Base-by-base conservation (phyloP, 92 coral and sea anemone genomes). In the Montipora capitata region DNA sequence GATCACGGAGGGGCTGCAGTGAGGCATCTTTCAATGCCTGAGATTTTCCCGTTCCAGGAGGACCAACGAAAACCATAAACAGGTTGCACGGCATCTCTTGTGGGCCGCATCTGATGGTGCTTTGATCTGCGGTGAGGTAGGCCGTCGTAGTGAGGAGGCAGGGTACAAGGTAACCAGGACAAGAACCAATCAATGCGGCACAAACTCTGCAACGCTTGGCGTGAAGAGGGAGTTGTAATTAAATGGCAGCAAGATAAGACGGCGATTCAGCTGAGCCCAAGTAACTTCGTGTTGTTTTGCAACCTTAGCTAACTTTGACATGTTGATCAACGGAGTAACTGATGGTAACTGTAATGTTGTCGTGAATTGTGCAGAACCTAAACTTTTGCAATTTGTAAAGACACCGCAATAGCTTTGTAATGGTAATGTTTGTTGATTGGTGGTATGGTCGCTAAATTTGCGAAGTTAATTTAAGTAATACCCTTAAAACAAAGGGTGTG, bases 21-120 rank as follows among this genome's bases (percentile, higher is more conserved):
- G 90, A 40, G 0, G 81, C 85, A 15, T 91, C 86, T 48, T 86
- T 91, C 64, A 86, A 56, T 0, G 77, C 91, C 16, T 86, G 94
- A 12, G 88, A 86, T 73, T 80, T 91, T 5, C 94, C 91, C 40
- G 88, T 91, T 7, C 85, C 76, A 7, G 89, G 91, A 14, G 88
- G 94, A 14, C 91, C 83, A 39, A 54, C 68, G 8, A 77, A 77
- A 3, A 20, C 68, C 45, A 77, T 77, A 17, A 16, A 61, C 3
- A 61, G 81, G 67, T 77, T 77, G 44, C 10, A 16, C 11, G 81
- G 70, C 75, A 48, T 52, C 38, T 62, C 82, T 68, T 77, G 73
- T 9, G 88, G 11, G 11, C 84, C 81, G 74, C 79, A 59, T 58
- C 74, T 54, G 79, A 85, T 75, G 45, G 27, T 39, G 54, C 35